Base-by-base conservation (phyloP, 2,113 vertebrate genomes). In the Perccottus glenii region DNA sequence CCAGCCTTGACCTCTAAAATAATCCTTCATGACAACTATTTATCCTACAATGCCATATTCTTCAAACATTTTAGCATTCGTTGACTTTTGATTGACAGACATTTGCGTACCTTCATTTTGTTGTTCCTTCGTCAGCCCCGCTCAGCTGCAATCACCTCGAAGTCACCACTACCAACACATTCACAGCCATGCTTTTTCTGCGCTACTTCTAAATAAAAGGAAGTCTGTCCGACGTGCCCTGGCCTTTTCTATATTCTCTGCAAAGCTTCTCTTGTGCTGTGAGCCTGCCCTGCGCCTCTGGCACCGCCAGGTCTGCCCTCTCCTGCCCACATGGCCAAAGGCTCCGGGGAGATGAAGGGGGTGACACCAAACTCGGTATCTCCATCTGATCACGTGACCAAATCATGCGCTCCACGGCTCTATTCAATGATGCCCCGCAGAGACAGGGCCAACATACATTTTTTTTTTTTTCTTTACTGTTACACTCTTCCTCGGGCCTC, bases 281-380 rank as follows among this genome's bases (percentile, higher is more conserved):
- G 52, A 80, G 75, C 51, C 70, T 72, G 64, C 77, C 65, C 70
- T 70, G 3, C 63, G 7, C 63, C 74, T 69, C 77, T 77, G 76
- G 77, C 86, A 79, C 75, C 56, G 12, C 52, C 42, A 60, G 71
- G 72, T 90, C 83, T 82, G 87, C 67, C 80, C 80, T 73, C 81
- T 83, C 61, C 75, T 76, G 68, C 84, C 76, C 78, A 77, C 81
- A 80, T 73, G 81, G 75, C 73, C 70, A 82, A 83, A 64, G 67
- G 77, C 78, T 90, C 81, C 82, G 78, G 86, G 80, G 88, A 90
- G 85, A 90, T 88, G 73, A 86, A 80, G 75, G 82, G 85, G 75
- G 80, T 43, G 33, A 73, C 85, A 73, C 74, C 46, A 62, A 86
- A 64, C 71, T 67, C 38, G 50, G 75, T 75, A 87, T 85, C 84